Base-by-base conservation (phyloP, 23 tunicate genomes). In the Trididemnum clinides region DNA sequence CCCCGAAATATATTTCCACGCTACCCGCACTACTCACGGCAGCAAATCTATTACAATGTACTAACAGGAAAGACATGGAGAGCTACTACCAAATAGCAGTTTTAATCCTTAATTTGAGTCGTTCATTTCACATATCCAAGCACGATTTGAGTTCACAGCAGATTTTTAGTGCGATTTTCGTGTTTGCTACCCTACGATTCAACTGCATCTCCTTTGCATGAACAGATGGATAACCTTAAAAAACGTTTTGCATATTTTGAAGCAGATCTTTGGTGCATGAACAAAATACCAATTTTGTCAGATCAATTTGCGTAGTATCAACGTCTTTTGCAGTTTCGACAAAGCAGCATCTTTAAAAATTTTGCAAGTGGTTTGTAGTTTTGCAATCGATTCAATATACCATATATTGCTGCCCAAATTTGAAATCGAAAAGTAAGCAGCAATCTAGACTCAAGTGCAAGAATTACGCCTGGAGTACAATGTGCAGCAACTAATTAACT, bases 161-260 rank as follows among this genome's bases (percentile, higher is more conserved):
- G n/a, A 20, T 12, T 62, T 19, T 19, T 62, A 6, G 27, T 4
- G 5, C 6, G 69, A 62, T 62, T 62, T 62, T 62, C 27, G 4
- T 62, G 69, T n/a, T 22, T 62, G 69, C 69, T 62, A 22, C n/a
- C n/a, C n/a, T 25, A n/a, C n/a, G 69, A 62, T 62, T 15, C 69
- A 25, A 12, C 69, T 62, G 6, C 15, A 62, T 4, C 23, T n/a
- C 69, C 69, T 20, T 62, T 25, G 27, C 69, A 6, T 12, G 69
- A 19, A 62, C 69, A 62, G 27, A 62, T 62, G 23, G 69, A 62
- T 6, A 62, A 62, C 15, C 23, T 22, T 12, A 22, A 62, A 62
- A 4, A n/a, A 62, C 69, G 15, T 22, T 62, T 62, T 62, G n/a
- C 6, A 62, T 12, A 12, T 62, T 12, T 62, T 22, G 69, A n/a